Conservation (phyloP, 2,888 invertebrate species). For the Tachystola acroxantha region DNA sequence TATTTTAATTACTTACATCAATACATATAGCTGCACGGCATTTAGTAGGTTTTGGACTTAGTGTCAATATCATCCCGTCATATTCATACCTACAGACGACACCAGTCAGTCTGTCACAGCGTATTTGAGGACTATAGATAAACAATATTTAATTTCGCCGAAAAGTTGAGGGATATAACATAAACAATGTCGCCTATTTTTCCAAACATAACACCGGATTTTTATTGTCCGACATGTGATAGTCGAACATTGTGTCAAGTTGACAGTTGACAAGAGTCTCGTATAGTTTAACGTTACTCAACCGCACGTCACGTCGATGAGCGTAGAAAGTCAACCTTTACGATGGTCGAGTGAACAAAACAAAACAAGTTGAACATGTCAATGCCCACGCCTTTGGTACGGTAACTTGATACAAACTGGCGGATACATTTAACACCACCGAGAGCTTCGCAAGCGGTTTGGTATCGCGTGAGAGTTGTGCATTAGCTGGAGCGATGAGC, state of each 20-base stretch:
- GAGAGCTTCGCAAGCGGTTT: constrained; percentile 50
- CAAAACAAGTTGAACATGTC: constrained; percentile 74
- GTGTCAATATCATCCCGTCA: no score
- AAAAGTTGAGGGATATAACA: not conserved
- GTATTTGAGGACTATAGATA: no score
- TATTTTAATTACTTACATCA: constrained; percentile 6
- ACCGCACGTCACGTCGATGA: constrained; percentile 65
- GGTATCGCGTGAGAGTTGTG: constrained; percentile 35
- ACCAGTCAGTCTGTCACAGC: no score
- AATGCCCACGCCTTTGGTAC: constrained; percentile 76
- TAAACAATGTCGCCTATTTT: constrained; percentile 1
- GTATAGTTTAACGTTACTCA: constrained; percentile 58
- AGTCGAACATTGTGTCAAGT: constrained; percentile 28
- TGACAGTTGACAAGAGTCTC: constrained; percentile 59
- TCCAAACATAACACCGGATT: constrained; percentile 2
- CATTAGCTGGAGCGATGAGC: constrained; percentile 48
- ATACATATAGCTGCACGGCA: no score
- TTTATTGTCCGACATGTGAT: constrained; percentile 12
- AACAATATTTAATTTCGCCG: no score
- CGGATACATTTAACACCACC: constrained; percentile 72
- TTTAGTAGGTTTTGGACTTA: no score
- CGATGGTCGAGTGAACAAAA: constrained; percentile 66
- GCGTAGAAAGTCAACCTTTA: constrained; percentile 71
- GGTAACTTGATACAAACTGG: constrained; percentile 71
- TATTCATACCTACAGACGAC: no score